Conservation (phyloP, 2,797 vertebrate species). For the Karalla daura region DNA sequence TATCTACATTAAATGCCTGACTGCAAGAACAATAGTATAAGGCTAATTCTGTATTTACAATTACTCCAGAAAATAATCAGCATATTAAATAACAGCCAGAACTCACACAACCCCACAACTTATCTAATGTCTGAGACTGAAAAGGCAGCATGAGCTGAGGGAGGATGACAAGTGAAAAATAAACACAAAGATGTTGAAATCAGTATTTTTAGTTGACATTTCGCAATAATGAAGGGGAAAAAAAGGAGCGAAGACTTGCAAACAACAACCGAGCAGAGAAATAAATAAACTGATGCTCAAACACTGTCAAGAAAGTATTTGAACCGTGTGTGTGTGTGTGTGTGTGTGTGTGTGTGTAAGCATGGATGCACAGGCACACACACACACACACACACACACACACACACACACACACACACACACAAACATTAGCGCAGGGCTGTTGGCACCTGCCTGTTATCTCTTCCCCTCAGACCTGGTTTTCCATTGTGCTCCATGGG, state of each 20-base stretch:
- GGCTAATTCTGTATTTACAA: no score
- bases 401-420: constrained; percentile 18
- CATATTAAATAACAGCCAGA: not conserved
- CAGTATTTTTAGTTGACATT: not conserved
- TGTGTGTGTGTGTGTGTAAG: not conserved
- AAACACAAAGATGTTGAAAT: not conserved
- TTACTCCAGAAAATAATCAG: not conserved
- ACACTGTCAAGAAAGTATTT: constrained; percentile 20
- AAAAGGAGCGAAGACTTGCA: not conserved
- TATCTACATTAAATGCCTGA: no score
- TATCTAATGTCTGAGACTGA: not conserved
- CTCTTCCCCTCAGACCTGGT: constrained; percentile 78
- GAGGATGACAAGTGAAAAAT: not conserved
- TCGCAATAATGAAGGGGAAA: not conserved
- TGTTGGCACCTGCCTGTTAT: constrained; percentile 84
- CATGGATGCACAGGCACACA: not conserved
- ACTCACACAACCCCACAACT: not conserved
- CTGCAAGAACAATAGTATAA: no score
- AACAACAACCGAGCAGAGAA: constrained; percentile 7
- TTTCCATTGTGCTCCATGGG: constrained; percentile 79
- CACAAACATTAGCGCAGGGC: constrained; percentile 46
- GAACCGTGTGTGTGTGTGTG: not conserved
- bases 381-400: constrained; percentile 12
- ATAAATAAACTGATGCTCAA: constrained; percentile 22
- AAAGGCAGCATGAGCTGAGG: not conserved